Evolutionary conservation across 1,140 invertebrate species (phyloP).

Genomic region (Pemphigus obesinymphae): DNA sequence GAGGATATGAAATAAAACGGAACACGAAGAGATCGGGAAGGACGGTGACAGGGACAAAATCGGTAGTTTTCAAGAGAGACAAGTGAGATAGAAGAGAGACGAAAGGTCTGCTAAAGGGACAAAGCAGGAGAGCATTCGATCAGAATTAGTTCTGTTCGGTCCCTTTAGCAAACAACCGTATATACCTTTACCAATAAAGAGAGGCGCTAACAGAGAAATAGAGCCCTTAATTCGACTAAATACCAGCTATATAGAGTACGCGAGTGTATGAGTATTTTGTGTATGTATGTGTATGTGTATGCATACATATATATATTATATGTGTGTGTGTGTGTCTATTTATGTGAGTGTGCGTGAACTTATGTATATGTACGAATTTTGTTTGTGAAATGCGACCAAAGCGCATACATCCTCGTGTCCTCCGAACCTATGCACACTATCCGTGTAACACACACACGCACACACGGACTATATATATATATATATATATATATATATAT

Average conservation of each 20-base stretch:
- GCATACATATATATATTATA: not conserved
- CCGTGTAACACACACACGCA: not conserved
- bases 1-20: too few species aligned
- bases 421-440: not conserved
- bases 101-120: too few species aligned
- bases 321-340: not conserved
- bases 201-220: slow-evolving; percentile 34
- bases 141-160: slow-evolving; percentile 28
- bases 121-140: not conserved
- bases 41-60: not conserved
- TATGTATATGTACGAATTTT: not conserved
- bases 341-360: not conserved
- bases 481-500: too few species aligned
- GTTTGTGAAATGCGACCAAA: not conserved
- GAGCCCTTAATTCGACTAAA: not conserved
- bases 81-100: not conserved
- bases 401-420: not conserved
- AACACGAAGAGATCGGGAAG: too few species aligned
- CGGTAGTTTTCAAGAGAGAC: slow-evolving; percentile 13
- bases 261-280: too few species aligned
- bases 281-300: too few species aligned
- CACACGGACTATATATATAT: not conserved
- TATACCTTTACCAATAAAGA: slow-evolving; percentile 27
- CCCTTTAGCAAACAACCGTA: slow-evolving; percentile 32
- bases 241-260: not conserved